phyloP scores from a whole-genome alignment of 2,797 vertebrate species.

The Nyctalus aviator region DNA sequence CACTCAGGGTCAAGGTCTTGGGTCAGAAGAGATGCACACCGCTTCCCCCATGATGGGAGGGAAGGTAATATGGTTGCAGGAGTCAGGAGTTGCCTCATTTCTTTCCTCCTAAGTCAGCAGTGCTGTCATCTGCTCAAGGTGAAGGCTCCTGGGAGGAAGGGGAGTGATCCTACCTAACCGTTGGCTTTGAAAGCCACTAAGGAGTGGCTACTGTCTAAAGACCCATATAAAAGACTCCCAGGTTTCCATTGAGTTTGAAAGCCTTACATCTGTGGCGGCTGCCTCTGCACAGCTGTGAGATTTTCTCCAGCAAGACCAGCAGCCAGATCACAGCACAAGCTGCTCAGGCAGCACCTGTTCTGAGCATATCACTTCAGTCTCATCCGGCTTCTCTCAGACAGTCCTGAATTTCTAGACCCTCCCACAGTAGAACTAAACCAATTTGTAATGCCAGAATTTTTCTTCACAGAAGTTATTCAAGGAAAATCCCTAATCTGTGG shows the following conservation, averaged over 20 bases:
- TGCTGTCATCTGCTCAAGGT: neutral
- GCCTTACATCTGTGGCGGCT: neutral
- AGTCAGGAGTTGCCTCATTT: neutral
- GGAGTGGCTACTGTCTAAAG: neutral
- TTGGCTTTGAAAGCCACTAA: neutral
- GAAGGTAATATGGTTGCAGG: neutral
- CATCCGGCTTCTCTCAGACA: neutral
- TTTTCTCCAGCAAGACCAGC: neutral
- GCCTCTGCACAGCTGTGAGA: slow-evolving; percentile 9
- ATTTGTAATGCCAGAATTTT: neutral
- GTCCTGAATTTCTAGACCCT: neutral
- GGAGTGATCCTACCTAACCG: neutral
- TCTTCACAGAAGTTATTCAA: slow-evolving; percentile 3
- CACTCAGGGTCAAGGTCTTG: neutral
- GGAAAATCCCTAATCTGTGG: neutral
- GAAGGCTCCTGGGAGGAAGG: neutral
- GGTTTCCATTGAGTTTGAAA: neutral
- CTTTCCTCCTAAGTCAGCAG: neutral
- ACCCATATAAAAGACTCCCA: neutral
- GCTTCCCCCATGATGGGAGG: neutral
- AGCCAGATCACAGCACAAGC: neutral
- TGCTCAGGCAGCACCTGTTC: slow-evolving; percentile 1
- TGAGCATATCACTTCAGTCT: neutral
- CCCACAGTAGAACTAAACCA: neutral
- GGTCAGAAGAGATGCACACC: neutral